phyloP scores from a whole-genome alignment of 2,797 vertebrate species.

The Poecilia wingei region DNA sequence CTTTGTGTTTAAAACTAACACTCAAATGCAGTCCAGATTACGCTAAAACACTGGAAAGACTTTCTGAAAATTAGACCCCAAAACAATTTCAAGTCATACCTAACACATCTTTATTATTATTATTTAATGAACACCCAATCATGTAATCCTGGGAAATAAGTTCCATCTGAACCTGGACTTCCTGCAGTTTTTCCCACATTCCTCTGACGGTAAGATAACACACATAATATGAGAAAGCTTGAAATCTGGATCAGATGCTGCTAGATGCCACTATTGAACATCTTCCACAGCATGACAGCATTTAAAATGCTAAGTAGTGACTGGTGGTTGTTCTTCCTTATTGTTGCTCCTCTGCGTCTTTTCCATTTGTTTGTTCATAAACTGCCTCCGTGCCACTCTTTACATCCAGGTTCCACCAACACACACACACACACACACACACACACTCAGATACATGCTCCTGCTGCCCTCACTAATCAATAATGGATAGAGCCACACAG shows the following conservation, averaged over 20 bases:
- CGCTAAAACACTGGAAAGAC: background rate
- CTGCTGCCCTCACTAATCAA: constrained; percentile 47
- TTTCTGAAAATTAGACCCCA: background rate
- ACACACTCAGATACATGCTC: constrained; percentile 1
- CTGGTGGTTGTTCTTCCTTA: background rate
- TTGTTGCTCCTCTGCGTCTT: background rate
- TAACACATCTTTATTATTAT: background rate
- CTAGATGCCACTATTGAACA: background rate
- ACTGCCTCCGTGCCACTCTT: constrained; percentile 9
- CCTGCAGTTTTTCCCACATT: background rate
- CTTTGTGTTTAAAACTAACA: background rate
- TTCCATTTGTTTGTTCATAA: constrained; percentile 6
- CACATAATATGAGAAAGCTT: too few species aligned
- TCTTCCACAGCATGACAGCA: background rate
- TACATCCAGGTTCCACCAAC: constrained; percentile 6
- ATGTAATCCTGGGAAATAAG: background rate
- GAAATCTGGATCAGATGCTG: background rate
- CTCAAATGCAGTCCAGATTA: background rate
- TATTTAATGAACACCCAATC: background rate
- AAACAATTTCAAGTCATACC: too few species aligned
- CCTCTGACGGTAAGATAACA: background rate
- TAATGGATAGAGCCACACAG: constrained; percentile 55
- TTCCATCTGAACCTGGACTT: background rate
- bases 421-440: constrained; percentile 6
- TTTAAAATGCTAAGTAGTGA: constrained; percentile 1